Conservation (phyloP, 1,140 invertebrate species). For the Camponotus pennsylvanicus region DNA sequence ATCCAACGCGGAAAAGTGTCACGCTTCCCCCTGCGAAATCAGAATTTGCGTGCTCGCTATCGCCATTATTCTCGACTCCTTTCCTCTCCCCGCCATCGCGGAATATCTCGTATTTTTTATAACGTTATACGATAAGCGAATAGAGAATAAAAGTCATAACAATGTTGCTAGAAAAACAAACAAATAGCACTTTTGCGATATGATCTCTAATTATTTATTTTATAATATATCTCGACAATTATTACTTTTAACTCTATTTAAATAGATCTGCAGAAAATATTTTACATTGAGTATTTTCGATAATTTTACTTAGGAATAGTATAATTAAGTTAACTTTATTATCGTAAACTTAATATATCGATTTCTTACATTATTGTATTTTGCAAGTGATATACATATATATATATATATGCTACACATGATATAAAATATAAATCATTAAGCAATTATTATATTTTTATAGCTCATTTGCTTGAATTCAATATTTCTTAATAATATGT, state of each 20-base stretch:
- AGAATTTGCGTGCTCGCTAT: constrained; percentile 48
- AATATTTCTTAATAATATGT: not conserved
- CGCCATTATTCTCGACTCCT: constrained; percentile 13
- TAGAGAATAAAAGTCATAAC: constrained; percentile 25
- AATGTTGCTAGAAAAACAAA: constrained; percentile 1
- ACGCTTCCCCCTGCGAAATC: constrained; percentile 25
- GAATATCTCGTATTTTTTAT: constrained; percentile 42
- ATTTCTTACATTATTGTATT: not conserved
- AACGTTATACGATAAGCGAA: constrained; percentile 21
- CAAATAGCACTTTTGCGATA: not conserved
- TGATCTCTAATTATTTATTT: not conserved
- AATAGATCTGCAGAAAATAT: not conserved
- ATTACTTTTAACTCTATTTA: not conserved
- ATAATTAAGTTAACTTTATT: too few relatives aligned
- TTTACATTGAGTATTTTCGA: not conserved
- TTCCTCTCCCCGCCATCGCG: too few relatives aligned
- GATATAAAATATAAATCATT: not conserved
- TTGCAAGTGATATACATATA: not conserved
- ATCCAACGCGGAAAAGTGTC: constrained; percentile 47
- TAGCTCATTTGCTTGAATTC: not conserved
- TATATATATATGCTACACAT: not conserved
- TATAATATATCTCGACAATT: not conserved
- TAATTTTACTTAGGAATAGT: not conserved
- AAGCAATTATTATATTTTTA: not conserved
- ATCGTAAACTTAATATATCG: not conserved